Evolutionary conservation across 2,888 invertebrate genomes (phyloP), one percentile per base, ranked within the genome.

Genomic region (Eupeodes latifasciatus): DNA sequence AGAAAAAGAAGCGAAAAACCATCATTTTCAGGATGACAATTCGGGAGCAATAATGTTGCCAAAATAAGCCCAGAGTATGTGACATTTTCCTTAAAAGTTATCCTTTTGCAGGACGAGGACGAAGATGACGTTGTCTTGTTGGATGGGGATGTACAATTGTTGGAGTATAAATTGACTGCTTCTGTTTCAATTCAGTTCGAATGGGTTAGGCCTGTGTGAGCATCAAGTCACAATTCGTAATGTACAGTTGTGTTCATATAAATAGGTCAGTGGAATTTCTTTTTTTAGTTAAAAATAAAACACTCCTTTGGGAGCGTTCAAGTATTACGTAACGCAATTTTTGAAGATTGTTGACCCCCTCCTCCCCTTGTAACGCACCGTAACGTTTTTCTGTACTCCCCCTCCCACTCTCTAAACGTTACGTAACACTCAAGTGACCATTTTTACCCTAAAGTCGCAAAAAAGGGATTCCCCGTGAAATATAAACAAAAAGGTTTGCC

Each of bases 1-100:
- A 27, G 3, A 27, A 27, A 2, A 3, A 72, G 81, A 53, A 51
- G 61, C 76, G 81, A 84, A 76, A 76, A 76, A 76, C 59, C 80
- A 77, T 87, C 87, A 74, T 61, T 57, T 57, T 57, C 57, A 14
- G 44, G 71, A 81, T 81, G 87, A 84, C 72, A 87, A 84, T 87
- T 81, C 62, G 57, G 66, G 11, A 72, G 87, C 76, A 53, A 44
- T 75, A 69, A 86, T 75, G 75, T 44, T 27, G 69, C 44, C 40
- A 19, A 57, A 57, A 71, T 71, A 44, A 40, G 71, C 40, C 40
- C 19, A n/a, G 27, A 44, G 14, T 44, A n/a, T 44, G 44, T 40
- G 66, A 9, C 11, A 66, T 49, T 66, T 47, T 64, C 40, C 40
- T 44, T 44, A 40, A 0, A 6, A 64, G 27, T 34, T 9, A 19